These are phyloP conservation scores for Etia nguti DNA, from an alignment of 2,113 vertebrate species.

Conservation along the genomic window DNA sequence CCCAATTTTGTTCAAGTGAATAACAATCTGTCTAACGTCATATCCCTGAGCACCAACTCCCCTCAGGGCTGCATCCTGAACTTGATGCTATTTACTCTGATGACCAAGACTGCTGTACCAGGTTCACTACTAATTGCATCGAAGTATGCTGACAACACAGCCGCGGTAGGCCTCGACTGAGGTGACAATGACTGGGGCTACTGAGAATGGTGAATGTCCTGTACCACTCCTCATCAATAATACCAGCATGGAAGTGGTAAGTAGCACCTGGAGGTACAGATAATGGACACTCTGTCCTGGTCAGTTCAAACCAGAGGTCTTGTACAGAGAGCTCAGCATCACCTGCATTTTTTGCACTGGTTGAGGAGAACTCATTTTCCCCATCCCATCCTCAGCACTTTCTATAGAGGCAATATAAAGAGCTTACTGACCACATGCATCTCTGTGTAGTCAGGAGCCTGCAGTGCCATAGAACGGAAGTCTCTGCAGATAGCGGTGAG, in stretches of 20 bases:
- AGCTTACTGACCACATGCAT: too few relatives aligned
- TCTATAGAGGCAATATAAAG: too few relatives aligned
- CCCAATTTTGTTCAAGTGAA: not conserved
- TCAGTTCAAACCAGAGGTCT: not conserved
- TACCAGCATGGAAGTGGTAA: not conserved
- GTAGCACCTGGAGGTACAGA: not conserved
- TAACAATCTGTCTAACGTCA: not conserved
- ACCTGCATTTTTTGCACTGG: not conserved
- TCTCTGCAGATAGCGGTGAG: too few relatives aligned
- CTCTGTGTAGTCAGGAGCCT: too few relatives aligned
- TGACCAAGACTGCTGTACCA: not conserved
- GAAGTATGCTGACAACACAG: not conserved
- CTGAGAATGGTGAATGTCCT: rapidly evolving
- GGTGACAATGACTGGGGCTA: not conserved
- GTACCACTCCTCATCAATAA: not conserved
- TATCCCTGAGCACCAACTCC: not conserved
- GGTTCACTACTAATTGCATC: not conserved
- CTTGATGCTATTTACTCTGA: not conserved
- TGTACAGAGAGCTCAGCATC: not conserved
- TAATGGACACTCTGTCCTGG: not conserved
- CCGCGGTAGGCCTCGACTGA: not conserved
- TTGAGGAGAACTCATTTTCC: not conserved
- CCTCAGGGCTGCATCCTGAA: not conserved
- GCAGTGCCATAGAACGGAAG: too few relatives aligned
- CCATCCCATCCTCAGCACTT: too few relatives aligned